Conservation (phyloP, 2,113 vertebrate genomes). For the Elephas maximus region DNA sequence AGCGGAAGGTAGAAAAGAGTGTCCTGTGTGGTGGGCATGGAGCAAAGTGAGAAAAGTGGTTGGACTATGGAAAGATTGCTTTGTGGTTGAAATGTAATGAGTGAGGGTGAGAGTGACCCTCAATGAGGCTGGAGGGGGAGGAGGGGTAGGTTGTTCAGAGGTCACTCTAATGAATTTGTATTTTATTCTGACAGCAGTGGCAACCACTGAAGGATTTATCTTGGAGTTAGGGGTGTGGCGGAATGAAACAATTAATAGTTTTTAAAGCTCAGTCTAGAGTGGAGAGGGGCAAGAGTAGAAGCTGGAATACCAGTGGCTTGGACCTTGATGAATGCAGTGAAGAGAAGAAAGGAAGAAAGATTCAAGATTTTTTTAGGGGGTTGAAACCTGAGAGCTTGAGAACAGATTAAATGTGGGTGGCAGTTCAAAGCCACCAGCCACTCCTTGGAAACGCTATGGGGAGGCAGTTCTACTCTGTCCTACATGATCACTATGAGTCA, state of each 20-base stretch:
- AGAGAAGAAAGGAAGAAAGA: neutral
- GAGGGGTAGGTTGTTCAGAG: neutral
- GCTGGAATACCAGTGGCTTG: neutral
- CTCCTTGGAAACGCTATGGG: too few relatives aligned
- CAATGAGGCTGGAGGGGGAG: neutral
- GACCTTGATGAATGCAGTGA: neutral
- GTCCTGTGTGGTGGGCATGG: neutral
- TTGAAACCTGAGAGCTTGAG: neutral
- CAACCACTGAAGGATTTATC: neutral
- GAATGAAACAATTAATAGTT: neutral
- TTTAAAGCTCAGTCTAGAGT: neutral
- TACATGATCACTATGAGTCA: too few relatives aligned
- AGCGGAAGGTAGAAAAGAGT: neutral
- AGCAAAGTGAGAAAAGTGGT: neutral
- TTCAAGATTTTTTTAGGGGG: neutral
- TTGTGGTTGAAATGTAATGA: neutral
- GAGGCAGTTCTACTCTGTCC: too few relatives aligned
- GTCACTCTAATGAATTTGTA: neutral
- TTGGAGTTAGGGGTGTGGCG: neutral
- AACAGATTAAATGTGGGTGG: neutral
- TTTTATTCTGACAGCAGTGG: neutral
- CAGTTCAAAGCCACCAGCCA: too few relatives aligned
- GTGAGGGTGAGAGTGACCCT: neutral
- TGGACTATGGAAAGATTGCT: neutral
- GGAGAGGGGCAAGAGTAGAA: neutral